Evolutionary conservation across 1,140 invertebrate species (phyloP).

Genomic region (Megalonaias nervosa): DNA sequence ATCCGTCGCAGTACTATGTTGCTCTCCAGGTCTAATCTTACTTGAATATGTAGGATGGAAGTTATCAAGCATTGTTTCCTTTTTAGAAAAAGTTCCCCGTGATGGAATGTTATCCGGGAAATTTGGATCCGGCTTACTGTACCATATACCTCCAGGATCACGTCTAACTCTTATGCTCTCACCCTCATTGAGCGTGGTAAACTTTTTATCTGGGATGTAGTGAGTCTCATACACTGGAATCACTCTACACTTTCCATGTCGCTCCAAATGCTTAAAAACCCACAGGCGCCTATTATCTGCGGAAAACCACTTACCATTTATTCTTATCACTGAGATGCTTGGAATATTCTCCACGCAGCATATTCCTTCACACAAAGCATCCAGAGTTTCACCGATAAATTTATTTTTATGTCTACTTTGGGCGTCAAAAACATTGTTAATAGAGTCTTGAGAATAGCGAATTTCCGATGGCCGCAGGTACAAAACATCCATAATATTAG

Average conservation of each 20-base stretch:
- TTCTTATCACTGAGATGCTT: conserved; percentile 3
- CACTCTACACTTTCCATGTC: conserved; percentile 12
- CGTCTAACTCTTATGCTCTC: not conserved
- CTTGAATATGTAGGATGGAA: no score
- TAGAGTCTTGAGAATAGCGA: conserved; percentile 28
- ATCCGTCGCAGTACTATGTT: no score
- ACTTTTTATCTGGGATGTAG: not conserved
- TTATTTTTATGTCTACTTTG: not conserved
- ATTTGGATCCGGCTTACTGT: not conserved
- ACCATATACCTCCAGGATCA: not conserved
- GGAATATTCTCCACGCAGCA: not conserved
- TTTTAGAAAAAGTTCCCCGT: no score
- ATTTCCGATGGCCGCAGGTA: conserved; percentile 32
- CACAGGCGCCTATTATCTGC: conserved; percentile 9
- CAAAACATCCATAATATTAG: not conserved
- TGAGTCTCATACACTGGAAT: not conserved
- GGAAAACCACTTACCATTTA: conserved; percentile 7
- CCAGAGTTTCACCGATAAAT: conserved; percentile 33
- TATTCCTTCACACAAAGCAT: conserved; percentile 18
- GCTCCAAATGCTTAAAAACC: conserved; percentile 12
- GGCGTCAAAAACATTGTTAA: conserved; percentile 9
- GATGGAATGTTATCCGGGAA: no score
- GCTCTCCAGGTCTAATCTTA: no score
- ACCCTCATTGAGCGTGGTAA: not conserved
- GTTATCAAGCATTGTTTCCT: no score